Percentiles rank a stretch among this genome's conserved stretches.
These are phyloP conservation scores for Gopherus evgoodei DNA, from an alignment of 2,113 vertebrate species.

Conservation along the genomic window DNA sequence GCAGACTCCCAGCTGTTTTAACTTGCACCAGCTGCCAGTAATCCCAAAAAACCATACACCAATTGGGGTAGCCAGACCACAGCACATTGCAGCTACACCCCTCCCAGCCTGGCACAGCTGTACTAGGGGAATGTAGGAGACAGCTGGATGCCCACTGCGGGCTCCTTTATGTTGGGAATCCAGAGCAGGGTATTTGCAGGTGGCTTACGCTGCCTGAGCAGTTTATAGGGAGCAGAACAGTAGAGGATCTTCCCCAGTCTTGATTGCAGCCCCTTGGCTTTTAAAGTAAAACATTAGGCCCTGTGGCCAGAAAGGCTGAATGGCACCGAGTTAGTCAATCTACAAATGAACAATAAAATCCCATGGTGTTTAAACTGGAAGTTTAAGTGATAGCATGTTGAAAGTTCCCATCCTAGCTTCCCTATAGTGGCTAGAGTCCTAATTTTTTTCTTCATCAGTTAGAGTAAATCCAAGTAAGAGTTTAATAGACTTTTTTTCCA, in stretches of 20 bases:
- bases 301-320: neutral
- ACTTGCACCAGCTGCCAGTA: neutral
- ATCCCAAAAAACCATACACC: neutral
- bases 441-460: neutral
- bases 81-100: neutral
- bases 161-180: neutral
- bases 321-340: neutral
- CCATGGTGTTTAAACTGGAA: neutral
- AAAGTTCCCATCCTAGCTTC: neutral
- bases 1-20: neutral
- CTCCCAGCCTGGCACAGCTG: neutral
- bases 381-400: neutral
- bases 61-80: neutral
- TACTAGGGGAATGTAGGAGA: neutral
- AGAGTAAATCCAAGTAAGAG: neutral
- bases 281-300: neutral
- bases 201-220: neutral
- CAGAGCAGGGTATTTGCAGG: neutral
- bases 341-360: neutral
- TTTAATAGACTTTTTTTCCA: neutral
- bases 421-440: rapidly evolving
- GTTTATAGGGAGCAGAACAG: neutral
- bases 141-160: neutral
- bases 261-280: neutral
- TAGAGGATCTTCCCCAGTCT: neutral